Conservation (phyloP, 2,797 vertebrate species). For the Enoplosus armatus region DNA sequence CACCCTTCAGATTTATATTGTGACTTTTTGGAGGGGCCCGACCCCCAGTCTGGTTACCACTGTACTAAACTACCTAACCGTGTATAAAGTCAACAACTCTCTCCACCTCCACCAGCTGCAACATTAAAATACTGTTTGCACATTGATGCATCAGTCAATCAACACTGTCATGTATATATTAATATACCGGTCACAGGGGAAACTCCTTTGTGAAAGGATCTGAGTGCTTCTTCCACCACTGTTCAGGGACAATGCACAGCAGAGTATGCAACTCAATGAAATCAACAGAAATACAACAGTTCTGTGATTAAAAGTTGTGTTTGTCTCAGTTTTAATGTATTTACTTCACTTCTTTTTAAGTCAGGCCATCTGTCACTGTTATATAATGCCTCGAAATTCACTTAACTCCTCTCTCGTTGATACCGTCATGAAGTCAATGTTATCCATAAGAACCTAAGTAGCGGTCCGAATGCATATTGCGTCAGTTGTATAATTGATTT, state of each 20-base stretch:
- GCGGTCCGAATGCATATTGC: constrained; percentile 36
- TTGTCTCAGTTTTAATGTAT: not conserved
- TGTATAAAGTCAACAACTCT: not conserved
- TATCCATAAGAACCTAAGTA: not conserved
- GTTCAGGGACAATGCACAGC: not conserved
- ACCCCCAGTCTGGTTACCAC: not conserved
- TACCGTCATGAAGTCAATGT: not conserved
- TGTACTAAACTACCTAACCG: not conserved
- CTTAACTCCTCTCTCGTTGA: not conserved
- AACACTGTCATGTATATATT: not conserved
- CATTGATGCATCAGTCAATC: not conserved
- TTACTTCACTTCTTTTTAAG: not conserved
- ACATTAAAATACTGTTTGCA: not conserved
- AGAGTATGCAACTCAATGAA: not conserved
- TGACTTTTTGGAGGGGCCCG: not conserved
- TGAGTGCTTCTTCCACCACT: not conserved
- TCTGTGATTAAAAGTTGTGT: not conserved
- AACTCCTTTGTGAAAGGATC: not conserved
- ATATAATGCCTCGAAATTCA: not conserved
- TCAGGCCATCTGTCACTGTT: not conserved
- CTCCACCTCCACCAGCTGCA: not conserved
- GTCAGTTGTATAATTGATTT: constrained; percentile 38
- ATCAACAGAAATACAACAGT: not conserved
- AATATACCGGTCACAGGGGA: not conserved
- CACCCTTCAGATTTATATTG: not conserved